phyloP scores from a whole-genome alignment of 2,888 invertebrate species.

The Mesochorus sp. region DNA sequence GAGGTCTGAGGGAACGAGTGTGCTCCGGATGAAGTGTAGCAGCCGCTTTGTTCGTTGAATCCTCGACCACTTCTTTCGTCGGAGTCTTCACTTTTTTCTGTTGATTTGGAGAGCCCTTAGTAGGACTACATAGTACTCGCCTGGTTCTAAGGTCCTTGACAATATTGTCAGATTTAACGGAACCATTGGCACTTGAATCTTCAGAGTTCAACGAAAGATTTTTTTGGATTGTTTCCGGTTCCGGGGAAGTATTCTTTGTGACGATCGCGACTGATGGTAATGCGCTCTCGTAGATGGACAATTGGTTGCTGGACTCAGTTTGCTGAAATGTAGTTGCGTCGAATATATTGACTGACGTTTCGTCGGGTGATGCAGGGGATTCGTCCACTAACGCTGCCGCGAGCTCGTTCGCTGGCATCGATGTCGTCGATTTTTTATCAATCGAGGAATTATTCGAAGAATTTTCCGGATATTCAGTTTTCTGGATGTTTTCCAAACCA shows the following conservation, averaged over 20 bases:
- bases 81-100: neutral
- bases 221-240: neutral
- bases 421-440: neutral
- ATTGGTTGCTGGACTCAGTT: neutral
- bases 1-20: conserved; percentile 19
- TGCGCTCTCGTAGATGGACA: conserved; percentile 27
- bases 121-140: conserved; percentile 43
- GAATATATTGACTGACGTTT: neutral
- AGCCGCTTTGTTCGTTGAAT: too few relatives aligned
- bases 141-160: conserved; percentile 58
- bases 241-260: neutral
- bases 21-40: neutral
- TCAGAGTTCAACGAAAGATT: neutral
- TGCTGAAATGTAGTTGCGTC: neutral
- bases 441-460: too few relatives aligned
- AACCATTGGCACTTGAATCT: neutral
- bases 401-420: neutral
- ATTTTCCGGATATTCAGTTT: too few relatives aligned
- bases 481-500: too few relatives aligned
- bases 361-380: neutral
- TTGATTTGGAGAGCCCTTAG: neutral
- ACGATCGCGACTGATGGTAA: neutral
- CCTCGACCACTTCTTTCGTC: neutral
- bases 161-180: conserved; percentile 3
- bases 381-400: neutral